Conservation (phyloP, 2,888 invertebrate species). For the Thecocarcelia acutangulata region DNA sequence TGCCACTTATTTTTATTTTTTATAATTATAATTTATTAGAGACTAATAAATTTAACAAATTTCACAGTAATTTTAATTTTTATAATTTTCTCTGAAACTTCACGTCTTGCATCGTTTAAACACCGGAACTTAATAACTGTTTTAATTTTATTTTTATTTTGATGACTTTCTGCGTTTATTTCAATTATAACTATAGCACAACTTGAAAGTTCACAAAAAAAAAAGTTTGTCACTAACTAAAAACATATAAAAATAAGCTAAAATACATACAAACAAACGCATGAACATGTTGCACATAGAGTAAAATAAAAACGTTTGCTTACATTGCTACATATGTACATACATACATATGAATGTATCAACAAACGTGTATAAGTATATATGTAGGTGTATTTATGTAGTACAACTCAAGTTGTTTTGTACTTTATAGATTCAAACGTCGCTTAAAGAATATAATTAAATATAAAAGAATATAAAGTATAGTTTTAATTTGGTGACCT, state of each 20-base stretch:
- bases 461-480: too few species aligned
- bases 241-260: conserved; percentile 5
- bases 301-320: conserved; percentile 4
- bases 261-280: neutral
- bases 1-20: neutral
- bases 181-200: conserved; percentile 48
- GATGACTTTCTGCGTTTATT: conserved; percentile 25
- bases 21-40: conserved; percentile 13
- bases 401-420: too few species aligned
- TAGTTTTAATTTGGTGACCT: too few species aligned
- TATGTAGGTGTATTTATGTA: too few species aligned
- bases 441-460: too few species aligned
- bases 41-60: conserved; percentile 12
- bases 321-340: neutral
- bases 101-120: conserved; percentile 62
- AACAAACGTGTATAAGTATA: too few species aligned
- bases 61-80: conserved; percentile 12
- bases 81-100: conserved; percentile 38
- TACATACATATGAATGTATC: neutral
- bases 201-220: conserved; percentile 26
- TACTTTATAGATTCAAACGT: too few species aligned
- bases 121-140: conserved; percentile 69
- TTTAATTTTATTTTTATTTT: conserved; percentile 53
- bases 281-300: neutral
- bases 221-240: conserved; percentile 19